phyloP scores from a whole-genome alignment of 2,888 invertebrate genomes.

The Hyposoter dolosus region DNA sequence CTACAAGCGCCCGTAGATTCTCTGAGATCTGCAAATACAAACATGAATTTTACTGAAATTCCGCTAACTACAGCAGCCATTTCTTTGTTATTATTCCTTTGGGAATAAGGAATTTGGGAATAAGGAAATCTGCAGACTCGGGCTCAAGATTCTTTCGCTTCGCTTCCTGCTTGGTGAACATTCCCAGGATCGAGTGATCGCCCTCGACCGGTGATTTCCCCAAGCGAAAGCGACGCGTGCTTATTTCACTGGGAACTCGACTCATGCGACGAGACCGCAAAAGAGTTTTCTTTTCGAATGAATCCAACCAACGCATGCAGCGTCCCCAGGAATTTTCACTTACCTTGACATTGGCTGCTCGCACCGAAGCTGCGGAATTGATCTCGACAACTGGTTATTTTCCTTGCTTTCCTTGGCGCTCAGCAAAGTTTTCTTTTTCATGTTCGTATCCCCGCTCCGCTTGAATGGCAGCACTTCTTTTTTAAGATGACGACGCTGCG shows the following conservation, averaged over 20 bases:
- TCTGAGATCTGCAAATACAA: too few relatives aligned
- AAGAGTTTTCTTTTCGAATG: slow-evolving; percentile 12
- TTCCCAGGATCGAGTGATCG: slow-evolving; percentile 43
- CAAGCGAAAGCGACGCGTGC: background rate
- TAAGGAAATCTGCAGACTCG: background rate
- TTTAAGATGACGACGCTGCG: too few relatives aligned
- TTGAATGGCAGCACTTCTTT: too few relatives aligned
- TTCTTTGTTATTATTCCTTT: too few relatives aligned
- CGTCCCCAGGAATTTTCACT: slow-evolving; percentile 2
- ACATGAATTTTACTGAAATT: too few relatives aligned
- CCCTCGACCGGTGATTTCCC: background rate
- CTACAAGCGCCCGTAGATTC: too few relatives aligned
- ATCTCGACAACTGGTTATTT: slow-evolving; percentile 17
- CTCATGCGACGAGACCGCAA: slow-evolving; percentile 47
- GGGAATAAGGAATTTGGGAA: too few relatives aligned
- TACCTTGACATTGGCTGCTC: background rate
- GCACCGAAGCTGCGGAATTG: background rate
- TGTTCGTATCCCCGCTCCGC: slow-evolving; percentile 12
- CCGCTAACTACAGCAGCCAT: too few relatives aligned
- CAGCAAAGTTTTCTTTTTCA: slow-evolving; percentile 35
- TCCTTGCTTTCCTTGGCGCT: slow-evolving; percentile 27
- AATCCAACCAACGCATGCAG: slow-evolving; percentile 21
- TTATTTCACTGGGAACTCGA: slow-evolving; percentile 1
- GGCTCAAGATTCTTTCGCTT: slow-evolving; percentile 27
- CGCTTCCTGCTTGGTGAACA: slow-evolving; percentile 50